Percentiles rank a stretch among this genome's conserved stretches.
These are phyloP conservation scores for Pagrus major DNA, from an alignment of 2,113 vertebrate genomes.

Conservation along the genomic window DNA sequence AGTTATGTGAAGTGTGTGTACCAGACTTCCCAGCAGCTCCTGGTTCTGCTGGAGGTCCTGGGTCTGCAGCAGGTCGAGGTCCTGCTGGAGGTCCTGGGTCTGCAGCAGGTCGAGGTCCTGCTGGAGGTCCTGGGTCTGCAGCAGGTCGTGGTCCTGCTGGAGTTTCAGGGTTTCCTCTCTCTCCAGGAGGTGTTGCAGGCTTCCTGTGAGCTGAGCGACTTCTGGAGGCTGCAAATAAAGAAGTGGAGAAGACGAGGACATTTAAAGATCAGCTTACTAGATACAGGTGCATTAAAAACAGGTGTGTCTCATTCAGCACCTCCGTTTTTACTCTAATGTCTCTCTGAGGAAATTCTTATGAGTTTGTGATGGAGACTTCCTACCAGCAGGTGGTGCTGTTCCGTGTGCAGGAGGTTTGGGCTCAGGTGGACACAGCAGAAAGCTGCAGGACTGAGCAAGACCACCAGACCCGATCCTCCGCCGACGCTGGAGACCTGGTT, in stretches of 20 bases:
- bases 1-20: not conserved
- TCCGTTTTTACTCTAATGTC: not conserved
- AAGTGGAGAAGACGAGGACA: not conserved
- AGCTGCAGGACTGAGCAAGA: constrained; percentile 20
- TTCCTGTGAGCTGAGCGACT: constrained; percentile 40
- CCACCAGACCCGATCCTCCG: constrained; percentile 1
- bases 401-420: not conserved
- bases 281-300: not conserved
- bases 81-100: not conserved
- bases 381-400: constrained; percentile 44
- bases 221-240: constrained; percentile 13
- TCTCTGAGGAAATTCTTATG: not conserved
- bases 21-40: constrained; percentile 25
- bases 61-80: constrained; percentile 13
- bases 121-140: not conserved
- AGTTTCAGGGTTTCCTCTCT: not conserved
- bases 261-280: not conserved
- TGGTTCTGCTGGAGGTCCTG: not conserved
- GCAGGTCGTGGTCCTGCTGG: constrained; percentile 16
- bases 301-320: not conserved
- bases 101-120: constrained; percentile 3
- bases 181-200: not conserved
- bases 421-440: constrained; percentile 23
- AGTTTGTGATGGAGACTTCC: not conserved
- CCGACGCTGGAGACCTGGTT: constrained; percentile 49